Evolutionary conservation across 2,888 invertebrate genomes (phyloP), one percentile per base, ranked within the genome.

Genomic region (Sthenelais limicola): DNA sequence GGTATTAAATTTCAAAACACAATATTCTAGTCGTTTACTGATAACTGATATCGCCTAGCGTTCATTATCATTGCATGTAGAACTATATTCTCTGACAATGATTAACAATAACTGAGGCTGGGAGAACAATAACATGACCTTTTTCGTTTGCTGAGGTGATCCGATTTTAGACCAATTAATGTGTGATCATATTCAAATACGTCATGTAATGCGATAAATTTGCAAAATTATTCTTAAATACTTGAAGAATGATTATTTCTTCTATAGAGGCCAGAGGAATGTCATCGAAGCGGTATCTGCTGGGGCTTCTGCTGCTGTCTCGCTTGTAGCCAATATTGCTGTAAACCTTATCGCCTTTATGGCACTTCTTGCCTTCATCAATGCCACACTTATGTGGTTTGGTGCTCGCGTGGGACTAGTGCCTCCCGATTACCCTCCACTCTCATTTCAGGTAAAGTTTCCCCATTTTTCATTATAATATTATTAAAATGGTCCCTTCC

Each of bases 271-370:
- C 79, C 95, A 95, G 84, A 91, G 92, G 0, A 96, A 96, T 70
- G 90, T 94, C 0, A 88, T 98, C 32, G 97, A 98, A 80, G 98
- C 98, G 0, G 97, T 96, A 0, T 92, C 94, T 0, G 93, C 94
- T 81, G 98, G 98, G 0, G 97, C 96, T 0, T 90, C 91, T 12
- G 91, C 92, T 81, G 96, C 94, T 0, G 92, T 95, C 2, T 90
- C 92, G 0, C 90, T 98, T 1, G 91, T 97, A 12, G 90, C 94
- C 9, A 95, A 95, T 79, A 96, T 98, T 75, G 91, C 94, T 4
- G 95, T 97, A 9, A 97, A 97, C 82, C 90, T 98, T 18, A 92
- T 98, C 0, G 96, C 97, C 0, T 97, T 97, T 83, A 92, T 98
- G 0, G 92, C 97, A 0, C 92, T 96, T 76, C 90, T 98, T 3